phyloP scores from a whole-genome alignment of 2,888 invertebrate genomes.

The Meghimatium bilineatum region DNA sequence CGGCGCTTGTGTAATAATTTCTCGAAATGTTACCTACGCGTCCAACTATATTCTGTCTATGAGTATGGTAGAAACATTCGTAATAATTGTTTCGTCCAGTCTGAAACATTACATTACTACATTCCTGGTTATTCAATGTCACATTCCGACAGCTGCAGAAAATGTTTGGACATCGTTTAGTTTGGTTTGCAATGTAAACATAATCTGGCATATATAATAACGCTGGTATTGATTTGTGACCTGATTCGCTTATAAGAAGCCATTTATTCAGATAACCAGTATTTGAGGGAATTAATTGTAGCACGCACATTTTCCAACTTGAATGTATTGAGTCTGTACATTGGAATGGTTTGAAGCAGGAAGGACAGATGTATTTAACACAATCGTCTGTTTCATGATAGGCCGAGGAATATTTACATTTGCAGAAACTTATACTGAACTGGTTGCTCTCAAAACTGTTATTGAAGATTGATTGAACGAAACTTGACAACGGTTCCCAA shows the following conservation, averaged over 20 bases:
- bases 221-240: constrained; percentile 5
- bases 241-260: neutral
- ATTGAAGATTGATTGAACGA: neutral
- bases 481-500: neutral
- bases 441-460: neutral
- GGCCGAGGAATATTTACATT: neutral
- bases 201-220: neutral
- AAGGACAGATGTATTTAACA: neutral
- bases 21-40: neutral
- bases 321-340: neutral
- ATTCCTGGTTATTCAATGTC: neutral
- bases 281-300: neutral
- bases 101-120: neutral
- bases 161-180: neutral
- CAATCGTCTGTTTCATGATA: no score
- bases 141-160: neutral
- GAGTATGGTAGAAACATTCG: no score
- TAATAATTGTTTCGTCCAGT: neutral
- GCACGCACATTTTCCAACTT: neutral
- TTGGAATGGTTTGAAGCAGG: neutral
- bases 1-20: neutral
- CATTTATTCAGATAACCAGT: neutral
- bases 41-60: neutral
- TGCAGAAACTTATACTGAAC: neutral
- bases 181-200: neutral